phyloP scores from a whole-genome alignment of 53 echinoderm and acorn worm genomes.

The Crossaster papposus region DNA sequence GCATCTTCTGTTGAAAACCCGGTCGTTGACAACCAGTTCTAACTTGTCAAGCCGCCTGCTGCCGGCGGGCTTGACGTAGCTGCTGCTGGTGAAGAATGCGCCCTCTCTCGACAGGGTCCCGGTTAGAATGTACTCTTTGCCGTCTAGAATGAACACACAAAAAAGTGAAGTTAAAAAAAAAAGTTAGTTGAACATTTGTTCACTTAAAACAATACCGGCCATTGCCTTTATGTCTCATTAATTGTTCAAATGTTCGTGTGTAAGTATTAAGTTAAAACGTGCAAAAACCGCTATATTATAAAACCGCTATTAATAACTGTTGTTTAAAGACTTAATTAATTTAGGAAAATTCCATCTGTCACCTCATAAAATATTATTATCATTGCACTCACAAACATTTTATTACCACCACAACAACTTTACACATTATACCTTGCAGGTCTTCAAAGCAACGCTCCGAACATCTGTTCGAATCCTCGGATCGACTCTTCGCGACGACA shows the following conservation, averaged over 20 bases:
- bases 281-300: too few species aligned
- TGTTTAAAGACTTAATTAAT: too few species aligned
- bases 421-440: constrained; percentile 45
- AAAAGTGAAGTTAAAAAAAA: neutral
- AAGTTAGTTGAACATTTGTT: too few species aligned
- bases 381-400: too few species aligned
- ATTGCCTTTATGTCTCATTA: too few species aligned
- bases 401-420: too few species aligned
- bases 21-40: neutral
- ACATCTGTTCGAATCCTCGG: neutral
- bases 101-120: constrained; percentile 54
- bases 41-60: constrained; percentile 27
- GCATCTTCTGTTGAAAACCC: neutral
- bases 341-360: too few species aligned
- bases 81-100: constrained; percentile 36
- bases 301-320: too few species aligned
- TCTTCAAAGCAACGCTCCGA: constrained; percentile 30
- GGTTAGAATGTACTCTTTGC: constrained; percentile 56
- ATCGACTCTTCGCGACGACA: neutral
- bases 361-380: too few species aligned
- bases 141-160: constrained; percentile 9
- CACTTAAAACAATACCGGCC: too few species aligned
- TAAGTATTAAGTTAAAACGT: too few species aligned
- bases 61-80: constrained; percentile 59
- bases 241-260: too few species aligned